Conservation (phyloP, 2,888 invertebrate genomes). For the Latheticus oryzae region DNA sequence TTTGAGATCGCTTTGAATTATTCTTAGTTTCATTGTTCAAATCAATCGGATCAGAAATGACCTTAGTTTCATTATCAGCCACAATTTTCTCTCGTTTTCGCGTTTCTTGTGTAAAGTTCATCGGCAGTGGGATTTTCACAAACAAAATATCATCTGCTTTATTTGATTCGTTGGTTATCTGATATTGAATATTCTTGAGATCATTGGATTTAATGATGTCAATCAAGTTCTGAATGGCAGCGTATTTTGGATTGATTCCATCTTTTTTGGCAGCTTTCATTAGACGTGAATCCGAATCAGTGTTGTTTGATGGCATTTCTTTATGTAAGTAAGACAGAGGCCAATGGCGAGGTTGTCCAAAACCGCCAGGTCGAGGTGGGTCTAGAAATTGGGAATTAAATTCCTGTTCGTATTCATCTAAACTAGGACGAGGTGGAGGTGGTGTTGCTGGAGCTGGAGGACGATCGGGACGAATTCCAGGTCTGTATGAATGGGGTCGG, state of each 20-base stretch:
- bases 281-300: constrained; percentile 45
- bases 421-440: constrained; percentile 63
- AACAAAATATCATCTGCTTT: constrained; percentile 60
- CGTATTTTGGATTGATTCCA: constrained; percentile 51
- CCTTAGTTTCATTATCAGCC: constrained; percentile 39
- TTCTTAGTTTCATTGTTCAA: constrained; percentile 38
- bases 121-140: constrained; percentile 62
- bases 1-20: constrained; percentile 48
- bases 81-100: constrained; percentile 37
- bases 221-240: constrained; percentile 62
- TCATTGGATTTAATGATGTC: constrained; percentile 62
- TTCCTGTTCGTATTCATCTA: constrained; percentile 62
- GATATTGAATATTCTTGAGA: constrained; percentile 60
- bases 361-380: constrained; percentile 67
- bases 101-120: constrained; percentile 53
- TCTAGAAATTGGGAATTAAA: constrained; percentile 65
- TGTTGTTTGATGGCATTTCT: constrained; percentile 78
- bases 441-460: constrained; percentile 61
- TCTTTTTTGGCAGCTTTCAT: constrained; percentile 43
- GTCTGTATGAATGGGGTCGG: constrained; percentile 44
- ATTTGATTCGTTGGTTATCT: constrained; percentile 59
- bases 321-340: constrained; percentile 86
- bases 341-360: constrained; percentile 71
- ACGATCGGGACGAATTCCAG: constrained; percentile 57
- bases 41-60: constrained; percentile 45